These are phyloP conservation scores for Coboldia fuscipes DNA, from an alignment of 1,140 invertebrate species.

Conservation along the genomic window DNA sequence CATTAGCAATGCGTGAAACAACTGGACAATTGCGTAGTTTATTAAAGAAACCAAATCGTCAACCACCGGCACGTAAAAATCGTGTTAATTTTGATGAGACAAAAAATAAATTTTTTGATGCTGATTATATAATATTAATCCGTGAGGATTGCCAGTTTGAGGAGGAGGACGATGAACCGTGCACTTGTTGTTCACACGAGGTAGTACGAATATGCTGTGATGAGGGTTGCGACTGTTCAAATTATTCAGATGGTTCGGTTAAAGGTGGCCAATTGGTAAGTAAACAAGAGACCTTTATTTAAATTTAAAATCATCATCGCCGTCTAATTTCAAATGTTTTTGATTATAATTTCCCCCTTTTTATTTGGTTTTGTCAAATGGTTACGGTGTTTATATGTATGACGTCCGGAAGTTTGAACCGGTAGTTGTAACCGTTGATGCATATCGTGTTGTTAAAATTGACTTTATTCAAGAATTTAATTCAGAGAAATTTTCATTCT, in stretches of 20 bases:
- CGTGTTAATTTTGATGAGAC: conserved; percentile 70
- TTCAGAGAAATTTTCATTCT: conserved; percentile 11
- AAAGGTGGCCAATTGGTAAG: too few species aligned
- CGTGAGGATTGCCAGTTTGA: conserved; percentile 62
- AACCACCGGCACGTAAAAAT: conserved; percentile 28
- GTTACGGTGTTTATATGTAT: too few species aligned
- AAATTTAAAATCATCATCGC: not conserved
- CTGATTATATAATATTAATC: conserved; percentile 69
- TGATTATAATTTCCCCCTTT: too few species aligned
- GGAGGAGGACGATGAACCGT: conserved; percentile 49
- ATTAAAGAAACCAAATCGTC: conserved; percentile 19
- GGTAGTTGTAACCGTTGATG: too few species aligned
- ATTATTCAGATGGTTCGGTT: too few species aligned
- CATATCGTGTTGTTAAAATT: too few species aligned
- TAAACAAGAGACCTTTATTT: not conserved
- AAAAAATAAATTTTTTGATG: conserved; percentile 68
- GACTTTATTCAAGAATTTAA: too few species aligned
- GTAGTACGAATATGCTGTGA: conserved; percentile 39
- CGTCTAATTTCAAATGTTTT: too few species aligned
- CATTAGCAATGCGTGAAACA: conserved; percentile 2
- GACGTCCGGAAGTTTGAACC: too few species aligned
- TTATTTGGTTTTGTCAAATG: too few species aligned
- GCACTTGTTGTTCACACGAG: conserved; percentile 51
- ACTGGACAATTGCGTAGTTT: conserved; percentile 15
- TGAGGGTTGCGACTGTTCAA: conserved; percentile 29